phyloP scores from a whole-genome alignment of 2,797 vertebrate genomes.

The Pangasius krempfi region DNA sequence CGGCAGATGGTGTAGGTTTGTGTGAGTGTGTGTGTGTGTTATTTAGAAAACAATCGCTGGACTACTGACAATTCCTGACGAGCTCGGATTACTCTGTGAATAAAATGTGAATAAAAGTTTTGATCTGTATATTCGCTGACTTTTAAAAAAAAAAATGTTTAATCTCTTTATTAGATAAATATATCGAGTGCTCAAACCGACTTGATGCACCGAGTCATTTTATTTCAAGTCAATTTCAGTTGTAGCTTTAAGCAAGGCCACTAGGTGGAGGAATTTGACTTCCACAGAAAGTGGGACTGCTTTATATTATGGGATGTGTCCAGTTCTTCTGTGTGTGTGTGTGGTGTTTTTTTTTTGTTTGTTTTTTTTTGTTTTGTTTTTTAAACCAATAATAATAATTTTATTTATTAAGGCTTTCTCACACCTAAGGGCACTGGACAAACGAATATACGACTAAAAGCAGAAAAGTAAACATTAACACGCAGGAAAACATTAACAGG shows the following conservation, averaged over 20 bases:
- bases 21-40: conserved; percentile 25
- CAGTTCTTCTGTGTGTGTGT: not conserved
- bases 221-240: not conserved
- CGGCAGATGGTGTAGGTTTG: not conserved
- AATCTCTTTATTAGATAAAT: conserved; percentile 37
- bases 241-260: conserved; percentile 42
- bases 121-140: conserved; percentile 20
- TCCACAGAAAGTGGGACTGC: conserved; percentile 3
- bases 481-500: not conserved
- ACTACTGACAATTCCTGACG: conserved; percentile 10
- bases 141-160: conserved; percentile 2
- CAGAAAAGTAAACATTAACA: not conserved
- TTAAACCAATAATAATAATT: not conserved
- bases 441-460: not conserved
- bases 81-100: conserved; percentile 17
- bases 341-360: not conserved
- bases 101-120: conserved; percentile 24
- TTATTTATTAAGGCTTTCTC: not conserved
- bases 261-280: conserved; percentile 60
- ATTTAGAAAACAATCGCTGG: conserved; percentile 31
- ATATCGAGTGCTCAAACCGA: conserved; percentile 7
- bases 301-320: not conserved
- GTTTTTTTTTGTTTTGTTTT: not conserved
- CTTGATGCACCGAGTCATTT: not conserved
- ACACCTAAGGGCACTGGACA: not conserved